These are phyloP conservation scores for Cryptosula pallasiana DNA, from an alignment of 2,888 invertebrate genomes.

Conservation along the genomic window DNA sequence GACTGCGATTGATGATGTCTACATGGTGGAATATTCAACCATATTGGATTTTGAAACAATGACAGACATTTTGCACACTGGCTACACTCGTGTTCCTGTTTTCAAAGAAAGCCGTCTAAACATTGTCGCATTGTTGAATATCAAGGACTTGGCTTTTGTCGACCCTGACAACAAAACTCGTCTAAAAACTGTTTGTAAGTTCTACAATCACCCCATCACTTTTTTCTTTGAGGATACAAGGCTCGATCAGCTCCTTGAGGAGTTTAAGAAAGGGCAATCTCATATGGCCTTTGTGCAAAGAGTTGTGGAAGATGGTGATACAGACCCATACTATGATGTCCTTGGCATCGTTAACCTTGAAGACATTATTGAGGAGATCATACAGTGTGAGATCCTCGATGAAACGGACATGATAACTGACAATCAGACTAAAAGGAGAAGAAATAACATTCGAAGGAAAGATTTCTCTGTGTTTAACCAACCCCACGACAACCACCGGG, in stretches of 20 bases:
- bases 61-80: constrained; percentile 82
- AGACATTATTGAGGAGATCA: constrained; percentile 95
- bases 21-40: constrained; percentile 85
- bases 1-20: constrained; percentile 90
- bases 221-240: constrained; percentile 95
- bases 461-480: constrained; percentile 87
- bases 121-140: constrained; percentile 87
- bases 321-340: constrained; percentile 49
- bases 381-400: constrained; percentile 95
- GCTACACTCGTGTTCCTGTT: constrained; percentile 93
- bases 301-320: constrained; percentile 81
- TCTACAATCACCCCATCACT: constrained; percentile 85
- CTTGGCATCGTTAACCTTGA: constrained; percentile 90
- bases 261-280: constrained; percentile 77
- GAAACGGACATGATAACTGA: constrained; percentile 95
- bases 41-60: constrained; percentile 93
- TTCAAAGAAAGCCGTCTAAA: constrained; percentile 74
- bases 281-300: constrained; percentile 95
- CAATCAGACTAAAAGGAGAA: constrained; percentile 71
- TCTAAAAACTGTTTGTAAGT: constrained; percentile 83
- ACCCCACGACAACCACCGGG: constrained; percentile 64
- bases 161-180: constrained; percentile 97
- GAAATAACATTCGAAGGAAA: constrained; percentile 52
- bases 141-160: constrained; percentile 95
- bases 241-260: constrained; percentile 87